phyloP scores from a whole-genome alignment of 2,113 vertebrate species.

The Bujurquina vittata region DNA sequence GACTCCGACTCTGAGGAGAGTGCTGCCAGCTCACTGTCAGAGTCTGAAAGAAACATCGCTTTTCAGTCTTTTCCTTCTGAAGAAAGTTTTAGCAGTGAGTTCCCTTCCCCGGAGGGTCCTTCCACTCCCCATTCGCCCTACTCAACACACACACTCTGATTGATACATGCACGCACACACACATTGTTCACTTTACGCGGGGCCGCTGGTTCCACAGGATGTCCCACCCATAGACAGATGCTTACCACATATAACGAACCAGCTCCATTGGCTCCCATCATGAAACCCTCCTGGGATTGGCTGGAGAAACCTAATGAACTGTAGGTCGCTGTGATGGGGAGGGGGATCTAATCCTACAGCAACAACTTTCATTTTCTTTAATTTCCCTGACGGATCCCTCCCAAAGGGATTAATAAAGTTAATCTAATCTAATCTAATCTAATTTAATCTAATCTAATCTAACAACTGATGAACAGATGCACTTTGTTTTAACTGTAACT shows the following conservation, averaged over 20 bases:
- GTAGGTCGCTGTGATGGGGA: not conserved
- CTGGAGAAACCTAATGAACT: not conserved
- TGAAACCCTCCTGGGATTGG: not conserved
- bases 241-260: not conserved
- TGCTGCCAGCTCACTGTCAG: slow-evolving; percentile 34
- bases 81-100: not conserved
- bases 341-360: too few relatives aligned
- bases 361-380: too few relatives aligned
- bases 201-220: not conserved
- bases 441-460: too few relatives aligned
- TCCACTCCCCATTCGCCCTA: not conserved
- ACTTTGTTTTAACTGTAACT: not conserved
- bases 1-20: slow-evolving; percentile 17
- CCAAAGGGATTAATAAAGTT: too few relatives aligned
- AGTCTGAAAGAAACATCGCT: slow-evolving; percentile 39
- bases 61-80: not conserved
- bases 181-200: not conserved
- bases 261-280: not conserved
- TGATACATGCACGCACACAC: not conserved
- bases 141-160: too few relatives aligned
- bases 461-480: too few relatives aligned
- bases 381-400: too few relatives aligned
- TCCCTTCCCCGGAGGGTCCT: not conserved
- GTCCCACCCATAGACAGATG: not conserved
- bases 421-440: too few relatives aligned